Percentiles rank a stretch among this genome's conserved stretches.
Evolutionary conservation across 2,888 invertebrate species (phyloP).

Genomic region (Daptonema setosum): DNA sequence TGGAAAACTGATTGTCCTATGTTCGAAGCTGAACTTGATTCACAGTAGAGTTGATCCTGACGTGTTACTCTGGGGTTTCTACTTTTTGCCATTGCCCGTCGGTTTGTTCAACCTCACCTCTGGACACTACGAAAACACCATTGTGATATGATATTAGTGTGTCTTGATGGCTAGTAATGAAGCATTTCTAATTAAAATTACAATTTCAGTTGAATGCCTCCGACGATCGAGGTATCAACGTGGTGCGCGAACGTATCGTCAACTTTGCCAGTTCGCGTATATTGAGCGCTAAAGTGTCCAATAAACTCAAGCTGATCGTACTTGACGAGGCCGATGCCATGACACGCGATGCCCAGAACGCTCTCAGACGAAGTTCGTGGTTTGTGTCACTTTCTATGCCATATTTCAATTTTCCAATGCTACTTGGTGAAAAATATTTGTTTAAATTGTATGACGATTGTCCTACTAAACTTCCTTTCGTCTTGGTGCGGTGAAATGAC

Average conservation of each 20-base stretch:
- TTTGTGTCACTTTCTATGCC: too few species aligned
- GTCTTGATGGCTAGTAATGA: too few species aligned
- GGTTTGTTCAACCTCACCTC: neutral
- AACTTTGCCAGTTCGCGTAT: slow-evolving; percentile 49
- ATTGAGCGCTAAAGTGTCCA: neutral
- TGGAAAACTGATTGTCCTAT: too few species aligned
- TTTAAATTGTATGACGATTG: too few species aligned
- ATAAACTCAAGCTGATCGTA: slow-evolving; percentile 64
- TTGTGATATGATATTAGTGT: too few species aligned
- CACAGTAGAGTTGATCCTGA: too few species aligned
- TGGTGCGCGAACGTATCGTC: slow-evolving; percentile 73
- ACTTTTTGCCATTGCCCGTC: too few species aligned
- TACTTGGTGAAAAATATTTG: too few species aligned
- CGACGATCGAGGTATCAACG: slow-evolving; percentile 86
- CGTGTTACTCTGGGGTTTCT: too few species aligned
- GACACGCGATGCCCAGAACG: slow-evolving; percentile 99
- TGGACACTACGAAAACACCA: too few species aligned
- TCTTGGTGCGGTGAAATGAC: neutral
- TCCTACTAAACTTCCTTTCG: too few species aligned
- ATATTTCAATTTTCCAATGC: neutral
- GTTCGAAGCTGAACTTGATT: too few species aligned
- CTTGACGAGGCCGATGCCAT: slow-evolving; percentile 97
- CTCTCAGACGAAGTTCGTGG: slow-evolving; percentile 58
- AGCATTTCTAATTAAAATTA: neutral
- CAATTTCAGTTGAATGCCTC: slow-evolving; percentile 67